phyloP scores from a whole-genome alignment of 2,888 invertebrate genomes.

The Philereme transversata region DNA sequence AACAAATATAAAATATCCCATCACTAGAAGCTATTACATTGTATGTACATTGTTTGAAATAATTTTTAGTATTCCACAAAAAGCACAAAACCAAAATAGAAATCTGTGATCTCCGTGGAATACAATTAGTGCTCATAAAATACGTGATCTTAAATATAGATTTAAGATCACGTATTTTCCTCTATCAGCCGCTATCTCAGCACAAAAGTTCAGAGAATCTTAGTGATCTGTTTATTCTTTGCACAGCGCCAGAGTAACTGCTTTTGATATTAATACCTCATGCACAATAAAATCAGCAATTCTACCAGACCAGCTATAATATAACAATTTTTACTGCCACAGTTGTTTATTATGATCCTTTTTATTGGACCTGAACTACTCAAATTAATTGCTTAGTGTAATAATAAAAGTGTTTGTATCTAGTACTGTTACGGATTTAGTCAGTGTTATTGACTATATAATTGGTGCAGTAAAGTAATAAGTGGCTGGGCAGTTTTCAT shows the following conservation, averaged over 20 bases:
- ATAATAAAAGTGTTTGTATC: slow-evolving; percentile 18
- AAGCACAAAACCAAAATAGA: no score
- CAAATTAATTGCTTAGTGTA: slow-evolving; percentile 34
- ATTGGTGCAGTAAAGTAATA: slow-evolving; percentile 19
- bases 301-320: slow-evolving; percentile 35
- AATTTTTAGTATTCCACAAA: no score
- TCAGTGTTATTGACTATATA: slow-evolving; percentile 12
- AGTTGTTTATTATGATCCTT: slow-evolving; percentile 39
- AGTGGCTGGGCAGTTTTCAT: not conserved
- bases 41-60: no score
- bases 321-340: slow-evolving; percentile 37
- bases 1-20: no score
- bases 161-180: no score
- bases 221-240: no score
- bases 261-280: slow-evolving; percentile 26
- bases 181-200: no score
- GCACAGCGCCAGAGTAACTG: not conserved
- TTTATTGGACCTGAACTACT: slow-evolving; percentile 35
- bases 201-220: no score
- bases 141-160: no score
- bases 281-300: slow-evolving; percentile 35
- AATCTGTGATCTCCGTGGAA: no score
- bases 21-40: no score
- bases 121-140: no score
- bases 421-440: slow-evolving; percentile 10